phyloP scores from a whole-genome alignment of 2,797 vertebrate genomes.

The Diplodus puntazzo region DNA sequence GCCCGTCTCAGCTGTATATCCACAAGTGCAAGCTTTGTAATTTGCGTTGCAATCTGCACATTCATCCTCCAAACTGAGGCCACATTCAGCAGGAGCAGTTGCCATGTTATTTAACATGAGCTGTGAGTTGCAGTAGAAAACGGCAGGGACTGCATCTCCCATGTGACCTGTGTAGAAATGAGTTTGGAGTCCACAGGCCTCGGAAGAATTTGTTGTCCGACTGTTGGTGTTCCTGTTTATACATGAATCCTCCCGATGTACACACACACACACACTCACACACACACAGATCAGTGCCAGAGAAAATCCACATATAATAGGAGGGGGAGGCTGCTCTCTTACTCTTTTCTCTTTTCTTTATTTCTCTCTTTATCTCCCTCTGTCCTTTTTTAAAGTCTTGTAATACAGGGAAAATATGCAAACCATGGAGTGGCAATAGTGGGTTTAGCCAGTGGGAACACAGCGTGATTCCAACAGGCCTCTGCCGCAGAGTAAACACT shows the following conservation, averaged over 20 bases:
- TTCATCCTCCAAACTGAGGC: constrained; percentile 39
- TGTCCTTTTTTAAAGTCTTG: constrained; percentile 80
- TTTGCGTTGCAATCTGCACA: constrained; percentile 56
- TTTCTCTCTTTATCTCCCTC: constrained; percentile 61
- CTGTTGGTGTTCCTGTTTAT: constrained; percentile 77
- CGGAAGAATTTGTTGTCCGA: constrained; percentile 70
- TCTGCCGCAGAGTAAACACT: constrained; percentile 88
- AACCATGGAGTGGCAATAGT: constrained; percentile 86
- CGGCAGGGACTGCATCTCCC: constrained; percentile 51
- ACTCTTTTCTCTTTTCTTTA: constrained; percentile 52
- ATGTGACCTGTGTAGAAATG: constrained; percentile 68
- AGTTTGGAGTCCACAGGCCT: constrained; percentile 59
- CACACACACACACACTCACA: constrained; percentile 29
- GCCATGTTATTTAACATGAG: constrained; percentile 46
- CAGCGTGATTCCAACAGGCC: constrained; percentile 84
- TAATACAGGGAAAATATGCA: constrained; percentile 87
- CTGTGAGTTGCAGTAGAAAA: constrained; percentile 41
- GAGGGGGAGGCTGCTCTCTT: constrained; percentile 45
- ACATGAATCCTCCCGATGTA: constrained; percentile 69
- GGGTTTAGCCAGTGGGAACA: constrained; percentile 86
- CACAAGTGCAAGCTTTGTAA: constrained; percentile 39
- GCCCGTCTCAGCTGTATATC: constrained; percentile 19
- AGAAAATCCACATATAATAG: constrained; percentile 76
- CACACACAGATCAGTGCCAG: neutral
- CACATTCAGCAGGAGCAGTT: constrained; percentile 41